Evolutionary conservation across 2,888 invertebrate species (phyloP), one percentile per base, ranked within the genome.

Genomic region (Drosophila rubida): DNA sequence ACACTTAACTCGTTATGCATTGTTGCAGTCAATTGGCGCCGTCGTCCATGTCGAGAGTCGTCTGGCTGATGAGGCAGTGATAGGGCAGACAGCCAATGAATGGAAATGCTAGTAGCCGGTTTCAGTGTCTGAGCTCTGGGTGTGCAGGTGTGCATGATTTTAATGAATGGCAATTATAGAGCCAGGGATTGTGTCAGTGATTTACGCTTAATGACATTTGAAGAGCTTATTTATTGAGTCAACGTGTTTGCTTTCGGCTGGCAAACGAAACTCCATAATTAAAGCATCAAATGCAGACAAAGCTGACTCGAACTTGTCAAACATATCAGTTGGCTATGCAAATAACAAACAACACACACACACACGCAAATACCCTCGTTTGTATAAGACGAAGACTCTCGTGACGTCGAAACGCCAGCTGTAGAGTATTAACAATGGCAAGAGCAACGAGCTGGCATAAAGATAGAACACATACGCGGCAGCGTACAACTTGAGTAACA

Each of bases 1-100:
- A 54, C 79, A 77, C 84, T 87, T 78, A 75, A 78, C 87, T 87
- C 82, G 85, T 84, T 87, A 72, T 70, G 71, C 79, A 77, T 77
- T 86, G 81, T 75, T 83, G 61, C 61, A 67, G 58, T 51, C 78
- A 78, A 72, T 80, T 72, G 62, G 35, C 23, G 42, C 48, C 39
- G 23, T 19, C 19, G 37, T 55, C 16, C 66, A 25, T 60, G 72
- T 68, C 50, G 58, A 70, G 59, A 9, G 44, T 25, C 11, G 32
- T 46, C 62, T 60, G 48, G 23, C 30, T 59, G 71, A 83, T 83
- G 75, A 42, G 64, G 50, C 46, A 50, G 73, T 60, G 83, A 86
- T 85, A 80, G 78, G 61, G 80, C 82, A 83, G 82, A 14, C 65
- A 66, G 71, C 14, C 69, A 69, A 16, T 42, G 49, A 45, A 49